These are phyloP conservation scores for Rhombomys opimus DNA, from an alignment of 2,113 vertebrate genomes.

Conservation along the genomic window DNA sequence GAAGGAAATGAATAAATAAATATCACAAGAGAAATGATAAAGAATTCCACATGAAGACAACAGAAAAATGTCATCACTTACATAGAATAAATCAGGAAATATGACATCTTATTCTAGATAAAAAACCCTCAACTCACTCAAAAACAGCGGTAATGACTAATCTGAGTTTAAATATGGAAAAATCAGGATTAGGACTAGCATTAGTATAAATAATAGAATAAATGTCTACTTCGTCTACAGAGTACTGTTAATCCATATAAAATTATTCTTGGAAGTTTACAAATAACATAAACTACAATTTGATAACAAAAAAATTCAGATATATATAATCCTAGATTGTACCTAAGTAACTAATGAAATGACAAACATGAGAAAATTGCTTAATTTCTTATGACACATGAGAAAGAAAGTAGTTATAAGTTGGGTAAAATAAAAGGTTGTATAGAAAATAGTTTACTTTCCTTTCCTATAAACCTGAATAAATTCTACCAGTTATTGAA, in stretches of 20 bases:
- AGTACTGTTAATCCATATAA: not conserved
- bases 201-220: not conserved
- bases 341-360: not conserved
- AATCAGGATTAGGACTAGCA: not conserved
- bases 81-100: not conserved
- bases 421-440: not conserved
- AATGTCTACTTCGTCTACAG: not conserved
- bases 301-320: not conserved
- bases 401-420: not conserved
- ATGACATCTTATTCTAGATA: not conserved
- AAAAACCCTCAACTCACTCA: not conserved
- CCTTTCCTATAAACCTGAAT: not conserved
- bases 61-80: not conserved
- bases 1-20: not conserved
- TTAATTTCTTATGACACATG: not conserved
- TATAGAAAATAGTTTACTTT: not conserved
- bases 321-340: not conserved
- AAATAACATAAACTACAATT: conserved; percentile 43
- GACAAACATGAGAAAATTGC: not conserved
- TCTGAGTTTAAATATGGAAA: not conserved
- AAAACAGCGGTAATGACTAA: not conserved
- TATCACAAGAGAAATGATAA: not conserved
- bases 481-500: not conserved
- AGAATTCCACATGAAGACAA: not conserved
- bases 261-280: not conserved